Base-by-base conservation (phyloP, 2,113 vertebrate genomes). In the Vulpes ferrilata region DNA sequence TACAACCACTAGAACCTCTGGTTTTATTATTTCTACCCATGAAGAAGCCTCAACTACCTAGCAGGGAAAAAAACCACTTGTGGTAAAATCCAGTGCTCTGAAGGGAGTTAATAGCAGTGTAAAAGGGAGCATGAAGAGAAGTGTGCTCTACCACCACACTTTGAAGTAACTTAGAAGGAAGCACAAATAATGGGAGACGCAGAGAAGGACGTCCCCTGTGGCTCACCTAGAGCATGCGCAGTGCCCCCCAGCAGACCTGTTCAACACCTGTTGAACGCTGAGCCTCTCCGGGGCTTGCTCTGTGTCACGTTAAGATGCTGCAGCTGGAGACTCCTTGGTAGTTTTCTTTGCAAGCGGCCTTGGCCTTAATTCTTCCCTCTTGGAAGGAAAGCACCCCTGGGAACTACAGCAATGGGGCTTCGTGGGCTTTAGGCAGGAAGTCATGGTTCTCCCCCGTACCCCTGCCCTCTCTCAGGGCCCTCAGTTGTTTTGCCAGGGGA, bases 291-390 rank as follows among this genome's bases (percentile, higher is more conserved):
- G 9, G 7, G 19, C n/a, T 35, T 8, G 7, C 35, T 4, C 3
- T 19, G 4, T 64, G n/a, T n/a, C 38, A 43, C 0, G 0, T 13
- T n/a, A 48, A 74, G n/a, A 94, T 6, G 15, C 62, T 0, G 0
- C 38, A 25, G 5, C 22, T 2, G 20, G 35, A 38, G 19, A 30
- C 43, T 20, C 17, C 35, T 84, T 9, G 9, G 3, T 20, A 32
- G 19, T 15, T 83, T n/a, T 67, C 22, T 27, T 25, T 35, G 38
- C 88, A 74, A 27, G 1, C 1, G 80, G 3, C 12, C 48, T 65
- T 15, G 74, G 32, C 5, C 67, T 67, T 51, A 19, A 17, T 51
- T 76, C 59, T n/a, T 90, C 19, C 51, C 90, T n/a, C 38, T 23
- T 78, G 43, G 25, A 78, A 38, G 35, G 35, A 73, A 17, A 30